phyloP scores from a whole-genome alignment of 2,797 vertebrate genomes.

The Muscicapa comitata region DNA sequence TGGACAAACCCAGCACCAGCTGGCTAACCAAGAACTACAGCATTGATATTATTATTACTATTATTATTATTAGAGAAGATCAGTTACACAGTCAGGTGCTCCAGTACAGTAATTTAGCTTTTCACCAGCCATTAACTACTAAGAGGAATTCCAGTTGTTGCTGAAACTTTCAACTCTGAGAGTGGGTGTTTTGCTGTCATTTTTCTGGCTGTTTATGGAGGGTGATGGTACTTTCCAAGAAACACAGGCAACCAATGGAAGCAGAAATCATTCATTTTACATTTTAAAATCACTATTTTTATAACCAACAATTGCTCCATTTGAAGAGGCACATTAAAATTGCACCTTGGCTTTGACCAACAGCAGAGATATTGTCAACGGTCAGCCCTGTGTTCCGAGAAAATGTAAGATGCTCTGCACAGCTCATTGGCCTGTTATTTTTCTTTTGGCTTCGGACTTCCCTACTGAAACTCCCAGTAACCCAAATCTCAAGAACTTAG shows the following conservation, averaged over 20 bases:
- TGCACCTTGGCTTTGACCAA: background rate
- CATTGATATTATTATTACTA: background rate
- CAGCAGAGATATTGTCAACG: background rate
- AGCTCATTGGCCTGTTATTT: background rate
- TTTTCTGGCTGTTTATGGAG: background rate
- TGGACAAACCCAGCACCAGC: background rate
- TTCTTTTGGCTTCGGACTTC: background rate
- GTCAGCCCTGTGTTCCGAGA: background rate
- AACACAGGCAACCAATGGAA: background rate
- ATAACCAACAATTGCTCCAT: background rate
- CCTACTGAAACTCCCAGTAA: background rate
- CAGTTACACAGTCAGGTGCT: background rate
- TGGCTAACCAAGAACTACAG: background rate
- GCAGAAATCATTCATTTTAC: background rate
- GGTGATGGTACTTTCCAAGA: background rate
- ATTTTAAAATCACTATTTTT: background rate
- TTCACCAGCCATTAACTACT: background rate
- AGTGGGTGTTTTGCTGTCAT: accelerated
- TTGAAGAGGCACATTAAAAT: background rate
- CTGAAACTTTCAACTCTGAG: background rate
- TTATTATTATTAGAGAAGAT: background rate
- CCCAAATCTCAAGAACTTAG: background rate
- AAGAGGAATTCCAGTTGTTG: background rate
- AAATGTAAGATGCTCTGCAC: background rate
- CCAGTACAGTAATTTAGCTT: background rate